Conservation (phyloP, 53 echinoderm and acorn worm species). For the Zoroaster sp. region DNA sequence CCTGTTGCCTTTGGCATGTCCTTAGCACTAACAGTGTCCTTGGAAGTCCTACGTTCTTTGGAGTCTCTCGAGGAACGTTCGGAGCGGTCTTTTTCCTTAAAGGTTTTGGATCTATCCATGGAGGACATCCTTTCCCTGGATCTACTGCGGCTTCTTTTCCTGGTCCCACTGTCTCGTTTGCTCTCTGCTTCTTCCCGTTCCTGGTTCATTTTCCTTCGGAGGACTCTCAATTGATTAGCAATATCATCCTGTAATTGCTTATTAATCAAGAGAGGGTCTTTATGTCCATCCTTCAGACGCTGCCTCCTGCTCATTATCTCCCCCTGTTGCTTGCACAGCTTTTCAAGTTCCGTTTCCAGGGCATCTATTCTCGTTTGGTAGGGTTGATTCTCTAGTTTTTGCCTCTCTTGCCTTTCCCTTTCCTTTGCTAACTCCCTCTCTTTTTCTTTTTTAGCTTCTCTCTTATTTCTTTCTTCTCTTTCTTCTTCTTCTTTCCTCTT, state of each 20-base stretch:
- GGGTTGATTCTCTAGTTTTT: constrained; percentile 65
- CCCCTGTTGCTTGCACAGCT: constrained; percentile 77
- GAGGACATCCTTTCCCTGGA: constrained; percentile 13
- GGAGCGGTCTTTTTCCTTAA: neutral
- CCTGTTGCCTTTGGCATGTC: neutral
- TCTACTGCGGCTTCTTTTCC: neutral
- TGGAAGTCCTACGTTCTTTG: neutral
- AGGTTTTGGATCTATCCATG: constrained; percentile 9
- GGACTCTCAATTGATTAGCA: constrained; percentile 60
- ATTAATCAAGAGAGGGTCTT: constrained; percentile 79
- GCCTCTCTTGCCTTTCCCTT: constrained; percentile 20
- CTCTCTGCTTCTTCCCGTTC: constrained; percentile 25
- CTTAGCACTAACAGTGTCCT: neutral
- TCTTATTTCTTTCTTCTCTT: constrained; percentile 57
- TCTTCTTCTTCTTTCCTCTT: constrained; percentile 49
- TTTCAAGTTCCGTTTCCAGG: constrained; percentile 74
- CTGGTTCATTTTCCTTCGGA: constrained; percentile 58
- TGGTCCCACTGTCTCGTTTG: neutral
- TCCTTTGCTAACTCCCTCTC: constrained; percentile 37
- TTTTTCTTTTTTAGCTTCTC: constrained; percentile 61
- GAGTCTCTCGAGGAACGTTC: constrained; percentile 32
- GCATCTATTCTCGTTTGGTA: constrained; percentile 63
- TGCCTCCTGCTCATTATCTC: constrained; percentile 30
- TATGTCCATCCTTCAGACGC: constrained; percentile 70
- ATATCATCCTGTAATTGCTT: constrained; percentile 81